Evolutionary conservation across 2,888 invertebrate genomes (phyloP), one percentile per base, ranked within the genome.

Genomic region (Zelleria hepariella): DNA sequence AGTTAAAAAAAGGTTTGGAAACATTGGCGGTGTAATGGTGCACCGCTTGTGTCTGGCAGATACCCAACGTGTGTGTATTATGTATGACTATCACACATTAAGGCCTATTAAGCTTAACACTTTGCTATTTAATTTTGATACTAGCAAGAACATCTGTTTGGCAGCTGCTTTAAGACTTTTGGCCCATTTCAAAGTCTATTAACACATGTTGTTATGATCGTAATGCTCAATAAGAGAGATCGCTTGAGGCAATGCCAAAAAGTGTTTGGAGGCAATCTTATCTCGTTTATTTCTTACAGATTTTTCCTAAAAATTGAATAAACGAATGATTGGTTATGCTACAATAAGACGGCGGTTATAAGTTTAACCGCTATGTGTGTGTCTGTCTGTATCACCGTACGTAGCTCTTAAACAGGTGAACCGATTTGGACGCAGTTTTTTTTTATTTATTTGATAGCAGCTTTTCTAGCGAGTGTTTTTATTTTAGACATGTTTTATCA

Each of bases 101-200:
- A 42, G 32, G 20, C 21, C 23, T 20, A 21, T 51, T 51, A 23
- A 23, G 20, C 70, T 71, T 68, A 60, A 69, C 67, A 73, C 72
- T 76, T 75, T 64, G 72, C 74, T 70, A 69, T 67, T 54, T 24
- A 7, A 24, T 26, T 67, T 54, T 24, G 3, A 24, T 26, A 25
- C 26, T 64, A 70, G 66, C 64, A 62, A 42, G 32, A 60, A 65
- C 80, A 82, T 79, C 72, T 82, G 80, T 67, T 74, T 66, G 69
- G 72, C 81, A 82, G 73, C 72, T 82, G 81, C 63, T 61, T n/a
- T 42, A 54, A 15, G 32, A 49, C 55, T 60, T 47, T 67, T 74
- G 76, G 64, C 75, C 80, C 68, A 78, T 63, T 75, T 78, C 64
- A 63, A 59, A 58, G 57, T 61, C 58, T 61, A 3, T 69, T 69